Evolutionary conservation across 2,113 vertebrate species (phyloP).

Genomic region (Xiphophorus maculatus): DNA sequence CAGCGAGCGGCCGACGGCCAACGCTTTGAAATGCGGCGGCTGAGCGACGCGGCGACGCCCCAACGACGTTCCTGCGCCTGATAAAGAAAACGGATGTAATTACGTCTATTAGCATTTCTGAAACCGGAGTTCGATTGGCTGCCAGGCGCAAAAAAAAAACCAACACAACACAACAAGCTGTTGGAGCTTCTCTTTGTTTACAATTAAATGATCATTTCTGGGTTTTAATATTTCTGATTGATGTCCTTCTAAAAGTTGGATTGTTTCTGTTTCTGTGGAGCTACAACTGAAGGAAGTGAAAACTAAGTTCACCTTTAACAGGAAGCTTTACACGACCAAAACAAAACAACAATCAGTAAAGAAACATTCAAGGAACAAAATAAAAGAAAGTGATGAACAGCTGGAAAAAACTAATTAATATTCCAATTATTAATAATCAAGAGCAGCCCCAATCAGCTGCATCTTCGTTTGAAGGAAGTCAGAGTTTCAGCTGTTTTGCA

Average conservation of each 20-base stretch:
- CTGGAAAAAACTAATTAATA: too few species aligned
- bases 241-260: slow-evolving; percentile 34
- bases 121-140: slow-evolving; percentile 59
- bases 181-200: background rate
- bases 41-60: slow-evolving; percentile 71
- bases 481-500: too few species aligned
- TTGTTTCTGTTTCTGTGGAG: background rate
- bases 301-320: too few species aligned
- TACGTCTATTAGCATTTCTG: slow-evolving; percentile 81
- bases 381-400: too few species aligned
- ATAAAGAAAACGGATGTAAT: slow-evolving; percentile 77
- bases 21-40: slow-evolving; percentile 79
- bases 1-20: slow-evolving; percentile 70
- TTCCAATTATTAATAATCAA: too few species aligned
- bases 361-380: too few species aligned
- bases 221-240: slow-evolving; percentile 44
- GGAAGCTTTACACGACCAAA: too few species aligned
- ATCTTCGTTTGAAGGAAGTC: too few species aligned
- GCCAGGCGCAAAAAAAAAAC: slow-evolving; percentile 40
- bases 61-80: slow-evolving; percentile 76
- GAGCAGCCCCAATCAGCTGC: too few species aligned
- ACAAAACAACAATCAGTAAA: too few species aligned
- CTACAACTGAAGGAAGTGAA: too few species aligned
- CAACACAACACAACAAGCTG: slow-evolving; percentile 15
- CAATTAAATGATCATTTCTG: slow-evolving; percentile 50